These are phyloP conservation scores for Chlorodrepanis virens DNA, from an alignment of 2,113 vertebrate species.

Conservation along the genomic window DNA sequence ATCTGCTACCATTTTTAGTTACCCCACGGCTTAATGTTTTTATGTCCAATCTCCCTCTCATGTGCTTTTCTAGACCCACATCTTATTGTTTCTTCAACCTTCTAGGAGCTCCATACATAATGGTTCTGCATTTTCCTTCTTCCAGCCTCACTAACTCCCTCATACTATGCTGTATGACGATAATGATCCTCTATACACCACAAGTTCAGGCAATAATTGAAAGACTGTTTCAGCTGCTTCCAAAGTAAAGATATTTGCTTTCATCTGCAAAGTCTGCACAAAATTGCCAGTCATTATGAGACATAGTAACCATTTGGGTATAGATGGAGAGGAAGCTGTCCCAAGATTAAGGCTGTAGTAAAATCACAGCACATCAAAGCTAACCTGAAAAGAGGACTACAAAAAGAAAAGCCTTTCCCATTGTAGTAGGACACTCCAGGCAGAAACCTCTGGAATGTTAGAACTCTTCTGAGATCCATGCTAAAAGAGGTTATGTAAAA, in stretches of 20 bases:
- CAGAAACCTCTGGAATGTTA: not conserved
- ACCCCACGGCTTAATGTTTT: not conserved
- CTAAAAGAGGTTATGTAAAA: not conserved
- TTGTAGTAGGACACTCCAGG: not conserved
- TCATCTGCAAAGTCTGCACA: not conserved
- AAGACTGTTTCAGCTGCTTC: not conserved
- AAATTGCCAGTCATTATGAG: not conserved
- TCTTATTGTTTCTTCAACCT: not conserved
- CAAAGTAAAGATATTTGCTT: not conserved
- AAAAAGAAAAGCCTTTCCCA: not conserved
- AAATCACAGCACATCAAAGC: slow-evolving; percentile 12
- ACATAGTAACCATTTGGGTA: not conserved
- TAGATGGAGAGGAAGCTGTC: not conserved
- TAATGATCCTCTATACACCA: not conserved
- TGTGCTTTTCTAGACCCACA: not conserved
- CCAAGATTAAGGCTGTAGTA: not conserved
- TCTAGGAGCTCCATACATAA: no score
- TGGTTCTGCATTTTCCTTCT: not conserved
- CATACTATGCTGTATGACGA: not conserved
- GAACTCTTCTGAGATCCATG: not conserved
- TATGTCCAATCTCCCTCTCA: not conserved
- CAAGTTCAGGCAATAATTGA: not conserved
- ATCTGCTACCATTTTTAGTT: not conserved
- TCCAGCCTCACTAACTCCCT: not conserved
- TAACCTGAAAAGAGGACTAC: not conserved